A percentile compares a stretch with the other conserved stretches of the same genome.
Evolutionary conservation across 2,113 vertebrate species (phyloP).

Genomic region (Bos javanicus): DNA sequence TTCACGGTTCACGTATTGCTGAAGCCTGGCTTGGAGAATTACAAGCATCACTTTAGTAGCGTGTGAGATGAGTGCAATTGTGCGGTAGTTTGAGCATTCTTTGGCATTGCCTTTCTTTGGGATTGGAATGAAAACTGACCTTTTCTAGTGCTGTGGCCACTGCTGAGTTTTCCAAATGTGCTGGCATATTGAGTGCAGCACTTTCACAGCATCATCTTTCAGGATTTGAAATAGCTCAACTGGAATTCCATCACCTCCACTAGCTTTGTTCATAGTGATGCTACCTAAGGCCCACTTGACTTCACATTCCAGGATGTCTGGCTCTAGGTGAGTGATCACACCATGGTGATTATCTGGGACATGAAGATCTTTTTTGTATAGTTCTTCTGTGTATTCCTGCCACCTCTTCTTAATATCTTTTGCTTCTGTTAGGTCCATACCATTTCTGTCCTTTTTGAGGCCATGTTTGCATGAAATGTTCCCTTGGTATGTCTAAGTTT

Average conservation of each 20-base stretch:
- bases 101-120: not conserved
- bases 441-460: not conserved
- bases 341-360: not conserved
- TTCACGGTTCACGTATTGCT: accelerated
- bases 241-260: not conserved
- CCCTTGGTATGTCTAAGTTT: not conserved
- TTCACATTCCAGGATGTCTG: not conserved
- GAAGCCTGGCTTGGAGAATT: not conserved
- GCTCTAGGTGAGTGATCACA: not conserved
- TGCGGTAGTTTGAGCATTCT: not conserved
- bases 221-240: not conserved
- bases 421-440: not conserved
- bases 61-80: not conserved
- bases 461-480: not conserved
- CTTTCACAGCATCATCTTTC: not conserved
- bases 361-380: not conserved
- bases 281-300: not conserved
- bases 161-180: not conserved
- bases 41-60: not conserved
- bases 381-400: not conserved
- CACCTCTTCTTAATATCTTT: not conserved
- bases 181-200: not conserved
- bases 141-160: not conserved
- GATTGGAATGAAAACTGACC: not conserved
- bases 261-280: not conserved